Conservation (phyloP, 2,888 invertebrate genomes). For the Neelides folsomi region DNA sequence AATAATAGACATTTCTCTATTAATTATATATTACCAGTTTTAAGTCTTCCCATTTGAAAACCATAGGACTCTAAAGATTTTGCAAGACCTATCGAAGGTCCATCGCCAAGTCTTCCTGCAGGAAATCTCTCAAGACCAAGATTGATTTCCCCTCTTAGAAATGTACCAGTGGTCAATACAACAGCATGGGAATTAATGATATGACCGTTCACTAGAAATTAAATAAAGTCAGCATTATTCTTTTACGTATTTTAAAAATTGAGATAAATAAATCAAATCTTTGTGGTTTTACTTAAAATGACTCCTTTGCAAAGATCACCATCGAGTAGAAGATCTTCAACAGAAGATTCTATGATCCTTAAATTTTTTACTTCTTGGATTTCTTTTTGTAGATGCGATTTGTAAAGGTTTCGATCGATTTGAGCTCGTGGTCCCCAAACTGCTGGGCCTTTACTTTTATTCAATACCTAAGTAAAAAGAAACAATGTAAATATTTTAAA, state of each 20-base stretch:
- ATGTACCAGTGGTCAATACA: conserved; percentile 77
- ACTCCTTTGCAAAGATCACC: conserved; percentile 43
- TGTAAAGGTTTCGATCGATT: conserved; percentile 70
- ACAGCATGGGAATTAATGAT: conserved; percentile 50
- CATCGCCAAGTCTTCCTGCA: conserved; percentile 70
- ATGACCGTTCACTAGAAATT: conserved; percentile 45
- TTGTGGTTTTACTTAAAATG: conserved; percentile 39
- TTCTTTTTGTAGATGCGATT: conserved; percentile 57
- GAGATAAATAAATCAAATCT: not conserved
- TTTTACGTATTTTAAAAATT: not conserved
- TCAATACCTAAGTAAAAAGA: conserved; percentile 47
- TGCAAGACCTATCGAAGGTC: conserved; percentile 60
- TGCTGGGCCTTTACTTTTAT: conserved; percentile 67
- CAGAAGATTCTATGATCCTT: conserved; percentile 53
- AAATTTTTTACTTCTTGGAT: conserved; percentile 52
- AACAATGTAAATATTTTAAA: not conserved
- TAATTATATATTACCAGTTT: conserved; percentile 50
- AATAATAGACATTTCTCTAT: not conserved
- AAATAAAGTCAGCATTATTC: not conserved
- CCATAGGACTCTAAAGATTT: conserved; percentile 55
- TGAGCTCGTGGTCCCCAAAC: conserved; percentile 81
- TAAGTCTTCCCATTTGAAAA: conserved; percentile 62
- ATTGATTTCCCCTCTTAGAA: conserved; percentile 70
- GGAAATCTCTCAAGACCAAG: conserved; percentile 59
- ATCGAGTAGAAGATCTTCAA: conserved; percentile 60